phyloP scores from a whole-genome alignment of 2,888 invertebrate species.

The Tillus elongatus region DNA sequence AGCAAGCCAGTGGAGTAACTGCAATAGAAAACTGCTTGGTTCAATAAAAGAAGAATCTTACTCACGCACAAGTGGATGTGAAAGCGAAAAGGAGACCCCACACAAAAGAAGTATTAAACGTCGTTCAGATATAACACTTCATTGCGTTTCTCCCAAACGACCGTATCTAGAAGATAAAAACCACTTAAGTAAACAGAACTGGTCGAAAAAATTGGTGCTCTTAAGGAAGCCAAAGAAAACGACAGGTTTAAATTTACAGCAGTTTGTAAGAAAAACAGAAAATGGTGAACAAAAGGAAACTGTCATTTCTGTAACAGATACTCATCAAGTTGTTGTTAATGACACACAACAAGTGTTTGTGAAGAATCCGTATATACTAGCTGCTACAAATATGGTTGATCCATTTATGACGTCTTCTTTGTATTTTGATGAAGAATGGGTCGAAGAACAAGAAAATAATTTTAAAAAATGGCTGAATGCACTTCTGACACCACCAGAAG shows the following conservation, averaged over 20 bases:
- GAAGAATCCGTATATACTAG: slow-evolving; percentile 28
- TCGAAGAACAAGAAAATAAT: slow-evolving; percentile 58
- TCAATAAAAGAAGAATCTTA: slow-evolving; percentile 45
- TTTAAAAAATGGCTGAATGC: slow-evolving; percentile 75
- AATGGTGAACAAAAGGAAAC: slow-evolving; percentile 4
- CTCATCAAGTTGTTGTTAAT: slow-evolving; percentile 9
- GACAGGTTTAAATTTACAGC: slow-evolving; percentile 23
- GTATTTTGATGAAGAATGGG: slow-evolving; percentile 58
- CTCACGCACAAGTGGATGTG: neutral
- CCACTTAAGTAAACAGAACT: slow-evolving; percentile 15
- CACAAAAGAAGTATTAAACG: slow-evolving; percentile 10
- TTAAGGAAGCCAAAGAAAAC: slow-evolving; percentile 21
- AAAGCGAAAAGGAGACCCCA: neutral
- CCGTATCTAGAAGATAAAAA: slow-evolving; percentile 16
- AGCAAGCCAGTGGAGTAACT: slow-evolving; percentile 38
- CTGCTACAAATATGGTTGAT: slow-evolving; percentile 27
- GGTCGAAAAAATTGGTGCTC: slow-evolving; percentile 25
- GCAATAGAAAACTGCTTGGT: slow-evolving; percentile 37
- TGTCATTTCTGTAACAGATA: neutral
- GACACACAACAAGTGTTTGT: slow-evolving; percentile 20
- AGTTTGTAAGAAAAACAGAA: slow-evolving; percentile 12
- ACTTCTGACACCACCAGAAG: slow-evolving; percentile 64
- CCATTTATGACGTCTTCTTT: slow-evolving; percentile 48
- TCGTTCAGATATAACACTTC: slow-evolving; percentile 21
- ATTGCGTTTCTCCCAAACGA: slow-evolving; percentile 22